Evolutionary conservation across 2,113 vertebrate species (phyloP), one percentile per base, ranked within the genome.

Genomic region (Hemiscyllium ocellatum): DNA sequence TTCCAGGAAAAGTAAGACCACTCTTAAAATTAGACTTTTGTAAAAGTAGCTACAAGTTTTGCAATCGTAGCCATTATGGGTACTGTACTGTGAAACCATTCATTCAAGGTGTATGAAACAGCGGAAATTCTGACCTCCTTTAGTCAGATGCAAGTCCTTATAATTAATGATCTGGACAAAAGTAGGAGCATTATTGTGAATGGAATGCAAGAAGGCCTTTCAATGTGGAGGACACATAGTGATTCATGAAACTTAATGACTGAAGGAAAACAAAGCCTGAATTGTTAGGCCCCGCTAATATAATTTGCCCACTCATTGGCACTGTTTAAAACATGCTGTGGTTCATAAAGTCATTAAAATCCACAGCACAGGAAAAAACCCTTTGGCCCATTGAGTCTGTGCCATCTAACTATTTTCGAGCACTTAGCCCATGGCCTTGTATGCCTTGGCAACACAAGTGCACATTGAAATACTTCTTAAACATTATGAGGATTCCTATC

Each of bases 41-140:
- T 19, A 20, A 90, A 37, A 50, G 8, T 8, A 76, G 37, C 69
- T 42, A 50, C 65, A 95, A 7, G 37, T 52, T 72, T 70, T 50
- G 69, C 68, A 95, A 52, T 33, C 33, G 42, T 47, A 52, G 47
- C 6, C 68, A 42, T 72, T 95, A 50, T 70, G 68, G 68, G 29
- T 19, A 72, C 37, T 70, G 66, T 50, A 50, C n/a, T 42, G 91
- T 94, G 56, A 94, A 66, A 56, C n/a, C n/a, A 50, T 95, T 95
- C 94, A 95, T 95, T 52, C 94, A 95, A 95, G 94, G 94, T 95
- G 94, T 72, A 95, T 8, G 26, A 95, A 95, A 95, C 42, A 52
- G 24, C 26, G 37, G 26, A 76, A 50, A 24, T 52, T 50, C 33
- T 95, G 94, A 50, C 47, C 94, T 76, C 66, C 61, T 94, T 72